A percentile compares a stretch with the other conserved stretches of the same genome.
These are phyloP conservation scores for Tipula confusa DNA, from an alignment of 2,888 invertebrate species.

Conservation along the genomic window DNA sequence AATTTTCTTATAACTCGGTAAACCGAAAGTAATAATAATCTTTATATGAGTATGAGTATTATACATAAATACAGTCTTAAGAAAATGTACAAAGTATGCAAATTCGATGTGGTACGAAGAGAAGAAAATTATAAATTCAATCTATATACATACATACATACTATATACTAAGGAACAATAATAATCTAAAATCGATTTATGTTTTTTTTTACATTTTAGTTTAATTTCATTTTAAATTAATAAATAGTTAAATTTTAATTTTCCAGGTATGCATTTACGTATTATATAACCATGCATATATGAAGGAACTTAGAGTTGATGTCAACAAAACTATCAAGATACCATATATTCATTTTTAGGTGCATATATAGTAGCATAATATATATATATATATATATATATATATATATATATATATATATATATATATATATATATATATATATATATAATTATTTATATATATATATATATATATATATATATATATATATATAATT, in stretches of 20 bases:
- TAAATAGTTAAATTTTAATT: background rate
- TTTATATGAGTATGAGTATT: too few relatives aligned
- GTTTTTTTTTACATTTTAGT: too few relatives aligned
- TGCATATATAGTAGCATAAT: too few relatives aligned
- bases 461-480: too few relatives aligned
- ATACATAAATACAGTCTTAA: background rate
- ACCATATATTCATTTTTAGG: background rate
- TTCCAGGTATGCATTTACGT: too few relatives aligned
- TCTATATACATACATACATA: background rate
- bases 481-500: too few relatives aligned
- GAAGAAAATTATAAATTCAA: background rate
- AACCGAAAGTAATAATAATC: slow-evolving; percentile 8
- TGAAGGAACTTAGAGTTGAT: background rate
- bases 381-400: too few relatives aligned
- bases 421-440: too few relatives aligned
- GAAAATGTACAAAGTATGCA: background rate
- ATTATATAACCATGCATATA: too few relatives aligned
- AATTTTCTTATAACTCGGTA: background rate
- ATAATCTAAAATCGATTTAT: slow-evolving; percentile 17
- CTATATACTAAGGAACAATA: too few relatives aligned
- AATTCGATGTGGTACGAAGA: background rate
- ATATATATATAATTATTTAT: too few relatives aligned
- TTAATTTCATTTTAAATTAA: background rate
- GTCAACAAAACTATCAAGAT: background rate
- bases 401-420: too few relatives aligned